Conservation (phyloP, 2,888 invertebrate genomes). For the Ormyrus labotus region DNA sequence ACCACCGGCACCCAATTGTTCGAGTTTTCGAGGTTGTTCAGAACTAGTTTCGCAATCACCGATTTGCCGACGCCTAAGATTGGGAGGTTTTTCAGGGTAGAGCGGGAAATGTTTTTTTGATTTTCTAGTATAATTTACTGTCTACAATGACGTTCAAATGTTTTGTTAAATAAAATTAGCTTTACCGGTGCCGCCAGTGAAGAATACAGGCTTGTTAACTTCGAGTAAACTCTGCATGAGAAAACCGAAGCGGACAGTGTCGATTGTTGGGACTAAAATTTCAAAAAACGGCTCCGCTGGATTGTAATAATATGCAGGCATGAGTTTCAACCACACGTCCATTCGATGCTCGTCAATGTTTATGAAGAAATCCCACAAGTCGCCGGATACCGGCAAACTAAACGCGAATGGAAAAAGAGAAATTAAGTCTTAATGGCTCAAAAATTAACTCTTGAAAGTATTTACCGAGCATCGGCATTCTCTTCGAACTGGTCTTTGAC, state of each 20-base stretch:
- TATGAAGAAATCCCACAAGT: constrained; percentile 87
- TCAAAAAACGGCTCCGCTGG: constrained; percentile 88
- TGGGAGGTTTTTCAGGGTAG: background rate
- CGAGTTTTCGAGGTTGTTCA: constrained; percentile 81
- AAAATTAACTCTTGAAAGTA: background rate
- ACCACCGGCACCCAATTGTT: constrained; percentile 85
- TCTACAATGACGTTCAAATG: background rate
- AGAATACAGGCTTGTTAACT: constrained; percentile 87
- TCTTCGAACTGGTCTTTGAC: constrained; percentile 84
- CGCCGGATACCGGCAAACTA: constrained; percentile 83
- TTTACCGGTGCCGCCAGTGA: constrained; percentile 90
- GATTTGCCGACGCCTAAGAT: constrained; percentile 90
- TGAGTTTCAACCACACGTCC: constrained; percentile 87
- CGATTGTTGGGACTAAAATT: constrained; percentile 92
- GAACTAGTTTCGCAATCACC: constrained; percentile 86
- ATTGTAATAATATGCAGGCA: constrained; percentile 85
- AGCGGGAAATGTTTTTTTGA: background rate
- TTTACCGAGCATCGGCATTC: constrained; percentile 81
- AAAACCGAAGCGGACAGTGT: constrained; percentile 91
- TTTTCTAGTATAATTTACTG: background rate
- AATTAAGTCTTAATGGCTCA: background rate
- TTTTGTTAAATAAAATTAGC: background rate
- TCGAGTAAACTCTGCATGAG: constrained; percentile 85
- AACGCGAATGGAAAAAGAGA: constrained; percentile 22
- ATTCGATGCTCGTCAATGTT: constrained; percentile 83